Evolutionary conservation across 1,140 invertebrate genomes (phyloP), one percentile per base, ranked within the genome.

Genomic region (Doryteuthis pealeii): DNA sequence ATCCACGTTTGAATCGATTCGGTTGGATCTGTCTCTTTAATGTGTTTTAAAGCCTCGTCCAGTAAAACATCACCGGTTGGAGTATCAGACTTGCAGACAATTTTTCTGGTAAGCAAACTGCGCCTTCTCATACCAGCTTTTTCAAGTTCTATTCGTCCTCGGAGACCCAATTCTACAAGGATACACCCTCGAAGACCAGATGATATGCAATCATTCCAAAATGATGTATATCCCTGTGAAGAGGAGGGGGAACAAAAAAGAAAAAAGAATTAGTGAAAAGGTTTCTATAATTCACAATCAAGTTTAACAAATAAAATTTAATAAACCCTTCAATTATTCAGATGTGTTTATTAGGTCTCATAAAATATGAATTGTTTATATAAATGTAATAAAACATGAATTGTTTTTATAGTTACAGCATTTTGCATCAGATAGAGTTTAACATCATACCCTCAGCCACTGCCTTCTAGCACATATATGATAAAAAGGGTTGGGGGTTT

Each of bases 131-230:
- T 96, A 54, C 97, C 97, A 85, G 95, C 94, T 85, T 95, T 95
- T 89, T 99, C 98, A 76, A 99, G 89, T 90, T 99, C 97, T 73
- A 99, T 92, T 78, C 97, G 92, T 31, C 96, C 96, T 82, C 97
- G 90, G 68, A 99, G 89, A 12, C 95, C 95, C 74, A 99, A 90
- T 89, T 99, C 98, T 79, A 99, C 97, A 75, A 99, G 90, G 85
- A 99, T 99, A 89, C 97, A 99, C 75, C 98, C 98, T 84, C 98
- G 91, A 69, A 99, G 90, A 28, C 98, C 98, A 81, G 96, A 97
- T 80, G 97, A 99, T 91, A 99, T 99, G 89, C 97, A 99, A 89
- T 99, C 98, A 90, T 99, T 99, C 98, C 98, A 99, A 90, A 99
- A 99, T 58, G 98, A 99, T 84, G 98, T 99, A 89, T 99, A 99